A percentile compares a stretch with the other conserved stretches of the same genome.
Conservation (phyloP, 2,888 invertebrate species). For the Euplexia lucipara region DNA sequence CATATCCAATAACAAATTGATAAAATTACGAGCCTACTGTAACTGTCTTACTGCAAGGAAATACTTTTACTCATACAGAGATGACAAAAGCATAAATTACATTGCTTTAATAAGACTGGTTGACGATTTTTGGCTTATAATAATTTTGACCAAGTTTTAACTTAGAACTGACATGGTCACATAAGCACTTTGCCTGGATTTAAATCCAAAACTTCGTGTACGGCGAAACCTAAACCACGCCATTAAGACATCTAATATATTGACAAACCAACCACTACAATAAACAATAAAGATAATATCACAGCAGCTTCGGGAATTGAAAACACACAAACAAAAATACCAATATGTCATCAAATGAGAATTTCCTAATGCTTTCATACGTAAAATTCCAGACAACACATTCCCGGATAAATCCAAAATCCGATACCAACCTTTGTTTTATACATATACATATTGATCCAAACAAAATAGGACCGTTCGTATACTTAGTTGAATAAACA, state of each 20-base stretch:
- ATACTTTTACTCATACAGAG: no score
- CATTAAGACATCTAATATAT: conserved; percentile 1
- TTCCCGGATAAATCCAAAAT: conserved; percentile 39
- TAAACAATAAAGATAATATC: conserved; percentile 36
- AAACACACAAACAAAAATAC: conserved; percentile 44
- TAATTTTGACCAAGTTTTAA: no score
- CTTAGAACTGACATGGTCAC: no score
- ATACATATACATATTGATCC: conserved; percentile 53
- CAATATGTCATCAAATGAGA: conserved; percentile 39
- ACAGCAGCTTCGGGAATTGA: conserved; percentile 22
- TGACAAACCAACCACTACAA: conserved; percentile 1
- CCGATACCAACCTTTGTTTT: conserved; percentile 57
- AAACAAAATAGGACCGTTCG: conserved; percentile 17
- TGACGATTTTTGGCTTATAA: no score
- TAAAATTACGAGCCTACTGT: no score
- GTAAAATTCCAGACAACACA: conserved; percentile 44
- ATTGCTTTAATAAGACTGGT: no score
- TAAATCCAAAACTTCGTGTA: no score
- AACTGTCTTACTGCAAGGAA: no score
- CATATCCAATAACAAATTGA: no score
- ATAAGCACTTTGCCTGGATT: no score
- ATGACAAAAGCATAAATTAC: no score
- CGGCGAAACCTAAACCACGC: no score
- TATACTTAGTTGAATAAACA: conserved; percentile 34
- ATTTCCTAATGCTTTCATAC: conserved; percentile 39